Percentiles rank a stretch among this genome's conserved stretches.
phyloP scores from a whole-genome alignment of 2,888 invertebrate species.

The Lochmaea capreae region DNA sequence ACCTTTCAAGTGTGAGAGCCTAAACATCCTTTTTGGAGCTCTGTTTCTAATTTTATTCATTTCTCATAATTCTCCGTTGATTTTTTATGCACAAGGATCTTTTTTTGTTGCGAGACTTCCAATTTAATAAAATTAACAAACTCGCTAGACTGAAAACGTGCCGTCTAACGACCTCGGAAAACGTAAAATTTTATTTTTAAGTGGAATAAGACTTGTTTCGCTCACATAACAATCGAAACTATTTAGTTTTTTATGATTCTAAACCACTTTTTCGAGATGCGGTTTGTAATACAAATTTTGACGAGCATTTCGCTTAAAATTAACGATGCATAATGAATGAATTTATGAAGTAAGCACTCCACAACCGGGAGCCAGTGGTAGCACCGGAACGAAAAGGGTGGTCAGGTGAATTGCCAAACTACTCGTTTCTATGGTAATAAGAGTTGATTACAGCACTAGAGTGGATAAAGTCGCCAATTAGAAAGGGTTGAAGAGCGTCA shows the following conservation, averaged over 20 bases:
- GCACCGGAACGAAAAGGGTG: conserved; percentile 28
- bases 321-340: conserved; percentile 52
- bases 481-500: conserved; percentile 36
- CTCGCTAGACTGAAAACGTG: too few relatives aligned
- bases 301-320: conserved; percentile 14
- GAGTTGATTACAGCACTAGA: conserved; percentile 38
- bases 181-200: too few relatives aligned
- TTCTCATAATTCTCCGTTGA: too few relatives aligned
- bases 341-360: conserved; percentile 48
- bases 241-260: background rate
- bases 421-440: conserved; percentile 45
- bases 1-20: too few relatives aligned
- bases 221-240: too few relatives aligned
- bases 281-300: conserved; percentile 8
- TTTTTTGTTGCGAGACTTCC: too few relatives aligned
- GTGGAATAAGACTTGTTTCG: too few relatives aligned
- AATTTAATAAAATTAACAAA: too few relatives aligned
- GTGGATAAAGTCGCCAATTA: conserved; percentile 43
- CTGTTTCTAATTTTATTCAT: too few relatives aligned
- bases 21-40: too few relatives aligned
- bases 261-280: background rate
- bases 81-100: too few relatives aligned
- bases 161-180: too few relatives aligned
- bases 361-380: conserved; percentile 6
- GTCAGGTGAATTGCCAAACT: conserved; percentile 43